These are phyloP conservation scores for Paratilapia polleni DNA, from an alignment of 2,113 vertebrate species.

Conservation along the genomic window DNA sequence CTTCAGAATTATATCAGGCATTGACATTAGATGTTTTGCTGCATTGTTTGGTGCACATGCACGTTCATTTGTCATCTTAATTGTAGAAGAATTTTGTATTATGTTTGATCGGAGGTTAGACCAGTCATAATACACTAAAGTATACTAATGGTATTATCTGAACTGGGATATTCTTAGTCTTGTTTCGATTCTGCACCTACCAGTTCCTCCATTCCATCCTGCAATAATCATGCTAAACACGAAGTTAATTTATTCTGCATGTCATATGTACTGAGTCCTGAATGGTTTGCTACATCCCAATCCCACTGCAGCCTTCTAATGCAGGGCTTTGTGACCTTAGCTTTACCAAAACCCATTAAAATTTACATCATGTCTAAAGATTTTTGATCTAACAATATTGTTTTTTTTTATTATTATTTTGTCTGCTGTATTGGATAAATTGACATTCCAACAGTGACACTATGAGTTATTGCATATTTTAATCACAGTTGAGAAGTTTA, in stretches of 20 bases:
- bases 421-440: background rate
- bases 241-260: slow-evolving; percentile 10
- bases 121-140: background rate
- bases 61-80: too few species aligned
- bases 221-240: slow-evolving; percentile 16
- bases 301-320: background rate
- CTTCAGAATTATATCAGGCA: too few species aligned
- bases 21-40: too few species aligned
- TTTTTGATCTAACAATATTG: background rate
- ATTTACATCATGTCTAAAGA: slow-evolving; percentile 1
- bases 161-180: background rate
- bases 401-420: background rate
- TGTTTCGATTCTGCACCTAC: background rate
- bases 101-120: background rate
- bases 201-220: background rate
- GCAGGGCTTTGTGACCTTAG: background rate
- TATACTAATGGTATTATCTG: background rate
- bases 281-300: background rate
- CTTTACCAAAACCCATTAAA: slow-evolving; percentile 15
- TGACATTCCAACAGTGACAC: slow-evolving; percentile 17
- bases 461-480: slow-evolving; percentile 32
- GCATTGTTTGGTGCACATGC: too few species aligned
- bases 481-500: slow-evolving; percentile 28
- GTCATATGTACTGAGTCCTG: background rate
- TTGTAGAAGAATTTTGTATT: too few species aligned